These are phyloP conservation scores for Drosophila robusta DNA, from an alignment of 2,888 invertebrate species.

Conservation along the genomic window DNA sequence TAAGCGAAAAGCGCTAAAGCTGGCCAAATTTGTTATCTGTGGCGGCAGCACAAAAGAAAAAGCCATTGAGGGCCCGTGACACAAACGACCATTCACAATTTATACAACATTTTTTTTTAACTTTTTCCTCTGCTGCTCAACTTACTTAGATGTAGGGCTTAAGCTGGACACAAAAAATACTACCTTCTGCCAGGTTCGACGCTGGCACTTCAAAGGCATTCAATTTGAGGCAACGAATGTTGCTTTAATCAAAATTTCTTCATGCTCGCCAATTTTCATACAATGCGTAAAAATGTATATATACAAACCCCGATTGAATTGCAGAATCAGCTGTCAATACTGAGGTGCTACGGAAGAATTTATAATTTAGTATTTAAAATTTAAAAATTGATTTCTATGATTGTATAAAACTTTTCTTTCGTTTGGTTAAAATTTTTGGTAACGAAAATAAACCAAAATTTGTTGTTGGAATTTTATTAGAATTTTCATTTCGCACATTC, in stretches of 20 bases:
- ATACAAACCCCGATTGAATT: too few species aligned
- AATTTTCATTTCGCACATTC: too few species aligned
- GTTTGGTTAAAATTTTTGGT: too few species aligned
- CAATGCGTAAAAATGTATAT: background rate
- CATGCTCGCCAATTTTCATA: conserved; percentile 26
- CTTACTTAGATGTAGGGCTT: conserved; percentile 1
- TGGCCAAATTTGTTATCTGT: conserved; percentile 6
- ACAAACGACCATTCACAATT: conserved; percentile 31
- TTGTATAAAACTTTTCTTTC: too few species aligned
- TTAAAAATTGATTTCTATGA: too few species aligned
- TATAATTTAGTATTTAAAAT: too few species aligned
- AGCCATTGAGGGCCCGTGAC: conserved; percentile 13
- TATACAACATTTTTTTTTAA: conserved; percentile 5
- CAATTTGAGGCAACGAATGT: conserved; percentile 20
- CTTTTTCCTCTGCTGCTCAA: conserved; percentile 1
- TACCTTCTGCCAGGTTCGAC: background rate
- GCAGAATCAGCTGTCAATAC: too few species aligned
- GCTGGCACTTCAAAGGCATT: conserved; percentile 60
- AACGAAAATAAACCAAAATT: too few species aligned
- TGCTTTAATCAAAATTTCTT: conserved; percentile 58
- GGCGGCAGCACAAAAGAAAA: conserved; percentile 1
- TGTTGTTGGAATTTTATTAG: too few species aligned
- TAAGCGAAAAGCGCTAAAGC: conserved; percentile 19
- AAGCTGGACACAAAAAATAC: background rate
- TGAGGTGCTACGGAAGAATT: too few species aligned